Evolutionary conservation across 2,797 vertebrate genomes (phyloP).

Genomic region (Poeciliopsis paucimaculata): DNA sequence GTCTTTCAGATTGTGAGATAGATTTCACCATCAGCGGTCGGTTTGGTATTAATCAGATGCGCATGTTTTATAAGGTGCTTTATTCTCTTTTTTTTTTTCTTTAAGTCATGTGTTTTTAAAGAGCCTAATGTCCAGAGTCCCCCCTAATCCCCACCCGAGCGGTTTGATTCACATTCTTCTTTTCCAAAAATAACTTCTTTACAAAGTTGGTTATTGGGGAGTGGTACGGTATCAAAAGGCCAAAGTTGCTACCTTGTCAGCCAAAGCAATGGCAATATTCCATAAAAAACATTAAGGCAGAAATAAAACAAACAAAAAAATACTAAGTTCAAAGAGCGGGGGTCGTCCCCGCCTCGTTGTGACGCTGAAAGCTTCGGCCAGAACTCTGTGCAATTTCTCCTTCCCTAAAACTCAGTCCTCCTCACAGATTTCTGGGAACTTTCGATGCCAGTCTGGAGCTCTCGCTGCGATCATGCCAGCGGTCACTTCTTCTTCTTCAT

Average conservation of each 20-base stretch:
- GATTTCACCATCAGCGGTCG: conserved; percentile 78
- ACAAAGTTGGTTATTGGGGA: conserved; percentile 58
- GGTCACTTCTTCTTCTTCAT: conserved; percentile 8
- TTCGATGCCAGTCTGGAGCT: conserved; percentile 44
- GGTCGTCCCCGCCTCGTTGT: conserved; percentile 52
- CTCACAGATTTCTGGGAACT: conserved; percentile 48
- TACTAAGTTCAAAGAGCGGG: conserved; percentile 59
- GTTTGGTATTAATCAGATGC: conserved; percentile 80
- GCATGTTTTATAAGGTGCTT: conserved; percentile 80
- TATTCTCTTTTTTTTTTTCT: conserved; percentile 60
- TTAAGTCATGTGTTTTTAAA: conserved; percentile 50
- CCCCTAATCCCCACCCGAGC: conserved; percentile 55
- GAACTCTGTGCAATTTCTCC: conserved; percentile 66
- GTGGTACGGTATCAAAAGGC: conserved; percentile 64
- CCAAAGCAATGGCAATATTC: conserved; percentile 61
- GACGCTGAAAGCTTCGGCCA: conserved; percentile 66
- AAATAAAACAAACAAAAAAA: conserved; percentile 50
- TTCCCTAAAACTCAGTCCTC: conserved; percentile 56
- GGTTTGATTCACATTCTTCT: conserved; percentile 74
- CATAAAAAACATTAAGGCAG: conserved; percentile 72
- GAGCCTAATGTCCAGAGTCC: conserved; percentile 74
- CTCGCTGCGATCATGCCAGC: conserved; percentile 6
- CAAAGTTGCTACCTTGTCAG: conserved; percentile 69
- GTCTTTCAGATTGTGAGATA: conserved; percentile 66
- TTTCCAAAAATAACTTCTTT: conserved; percentile 64